A percentile compares a stretch with the other conserved stretches of the same genome.
Evolutionary conservation across 64 coral and sea anemone species (phyloP).

Genomic region (Pachyseris speciosa): DNA sequence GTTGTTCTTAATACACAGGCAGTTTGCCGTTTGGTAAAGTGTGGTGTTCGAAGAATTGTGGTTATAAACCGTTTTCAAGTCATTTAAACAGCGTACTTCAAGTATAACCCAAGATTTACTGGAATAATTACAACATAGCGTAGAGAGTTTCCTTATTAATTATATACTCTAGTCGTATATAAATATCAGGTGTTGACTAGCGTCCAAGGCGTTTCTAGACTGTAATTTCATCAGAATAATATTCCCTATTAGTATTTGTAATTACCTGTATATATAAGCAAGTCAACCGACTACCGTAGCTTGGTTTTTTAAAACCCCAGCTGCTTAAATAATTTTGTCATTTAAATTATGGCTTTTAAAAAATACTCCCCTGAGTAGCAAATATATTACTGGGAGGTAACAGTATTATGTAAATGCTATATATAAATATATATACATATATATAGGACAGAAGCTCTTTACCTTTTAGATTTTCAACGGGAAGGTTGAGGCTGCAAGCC

Average conservation of each 20-base stretch:
- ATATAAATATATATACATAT: slow-evolving; percentile 12
- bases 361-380: slow-evolving; percentile 39
- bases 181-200: too few relatives aligned
- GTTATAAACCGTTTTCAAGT: neutral
- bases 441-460: neutral
- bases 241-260: neutral
- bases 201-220: neutral
- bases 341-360: slow-evolving; percentile 55
- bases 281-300: neutral
- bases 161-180: too few relatives aligned
- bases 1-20: neutral
- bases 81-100: too few relatives aligned
- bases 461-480: neutral
- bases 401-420: slow-evolving; percentile 28
- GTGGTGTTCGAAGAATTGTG: neutral
- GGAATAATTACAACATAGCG: too few relatives aligned
- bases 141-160: too few relatives aligned
- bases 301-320: slow-evolving; percentile 11
- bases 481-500: too few relatives aligned
- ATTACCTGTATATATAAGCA: slow-evolving; percentile 46
- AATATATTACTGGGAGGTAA: slow-evolving; percentile 9
- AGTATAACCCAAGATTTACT: too few relatives aligned
- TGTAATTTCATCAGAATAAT: neutral
- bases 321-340: slow-evolving; percentile 28
- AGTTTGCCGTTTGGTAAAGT: neutral